phyloP scores from a whole-genome alignment of 2,888 invertebrate genomes.

The Hipparchia sbordonii region DNA sequence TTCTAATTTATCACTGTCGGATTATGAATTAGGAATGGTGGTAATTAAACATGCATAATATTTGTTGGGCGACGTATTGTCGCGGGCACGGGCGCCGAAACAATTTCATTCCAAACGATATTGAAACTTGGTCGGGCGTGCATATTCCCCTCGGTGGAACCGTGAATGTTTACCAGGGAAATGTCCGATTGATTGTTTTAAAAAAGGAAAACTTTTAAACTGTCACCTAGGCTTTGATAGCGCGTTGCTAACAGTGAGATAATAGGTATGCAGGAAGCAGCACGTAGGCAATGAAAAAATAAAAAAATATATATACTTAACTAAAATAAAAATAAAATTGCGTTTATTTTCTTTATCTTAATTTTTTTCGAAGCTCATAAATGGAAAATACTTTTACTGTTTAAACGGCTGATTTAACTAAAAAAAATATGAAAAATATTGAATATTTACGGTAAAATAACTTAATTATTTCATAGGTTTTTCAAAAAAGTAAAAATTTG shows the following conservation, averaged over 20 bases:
- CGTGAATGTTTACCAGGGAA: constrained; percentile 18
- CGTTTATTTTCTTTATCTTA: too few relatives aligned
- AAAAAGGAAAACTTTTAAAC: constrained; percentile 21
- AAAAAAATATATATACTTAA: too few relatives aligned
- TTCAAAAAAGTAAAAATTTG: too few relatives aligned
- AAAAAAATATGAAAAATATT: too few relatives aligned
- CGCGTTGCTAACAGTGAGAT: neutral
- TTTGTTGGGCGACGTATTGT: constrained; percentile 63
- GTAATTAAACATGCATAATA: constrained; percentile 80
- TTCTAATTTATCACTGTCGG: constrained; percentile 80
- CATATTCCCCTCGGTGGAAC: constrained; percentile 22
- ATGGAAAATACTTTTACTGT: neutral
- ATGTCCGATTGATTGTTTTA: constrained; percentile 23
- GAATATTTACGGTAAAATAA: too few relatives aligned
- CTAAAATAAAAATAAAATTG: too few relatives aligned
- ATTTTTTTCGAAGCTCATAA: too few relatives aligned
- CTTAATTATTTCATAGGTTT: too few relatives aligned
- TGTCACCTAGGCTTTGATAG: constrained; percentile 13
- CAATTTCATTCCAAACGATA: constrained; percentile 66
- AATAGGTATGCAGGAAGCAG: too few relatives aligned
- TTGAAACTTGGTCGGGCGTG: constrained; percentile 50
- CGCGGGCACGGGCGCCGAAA: constrained; percentile 50
- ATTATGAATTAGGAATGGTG: constrained; percentile 80
- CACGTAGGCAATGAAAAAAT: neutral
- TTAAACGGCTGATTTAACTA: too few relatives aligned